Evolutionary conservation across 2,113 vertebrate species (phyloP).

Genomic region (Vireo altiloquus): DNA sequence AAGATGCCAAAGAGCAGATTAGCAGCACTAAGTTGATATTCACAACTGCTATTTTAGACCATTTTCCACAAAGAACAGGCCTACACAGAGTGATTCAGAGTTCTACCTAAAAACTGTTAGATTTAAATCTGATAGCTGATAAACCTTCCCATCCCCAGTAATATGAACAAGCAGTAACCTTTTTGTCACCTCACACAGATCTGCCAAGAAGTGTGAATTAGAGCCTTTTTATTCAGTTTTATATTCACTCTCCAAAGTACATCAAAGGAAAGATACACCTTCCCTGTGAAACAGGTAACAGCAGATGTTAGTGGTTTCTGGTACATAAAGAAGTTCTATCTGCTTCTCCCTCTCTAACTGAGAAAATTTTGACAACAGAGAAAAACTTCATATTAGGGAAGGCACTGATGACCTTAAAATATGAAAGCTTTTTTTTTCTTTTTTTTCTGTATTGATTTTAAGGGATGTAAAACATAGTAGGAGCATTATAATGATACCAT

Average conservation of each 20-base stretch:
- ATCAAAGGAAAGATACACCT: not conserved
- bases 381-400: not conserved
- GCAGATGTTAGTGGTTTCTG: not conserved
- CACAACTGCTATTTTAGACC: not conserved
- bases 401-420: not conserved
- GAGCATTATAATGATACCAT: not conserved
- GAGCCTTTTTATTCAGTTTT: not conserved
- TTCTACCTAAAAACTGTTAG: not conserved
- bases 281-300: not conserved
- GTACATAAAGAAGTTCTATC: not conserved
- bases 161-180: not conserved
- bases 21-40: not conserved
- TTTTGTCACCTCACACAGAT: not conserved
- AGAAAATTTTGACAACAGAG: not conserved
- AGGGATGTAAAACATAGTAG: not conserved
- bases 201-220: not conserved
- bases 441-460: not conserved
- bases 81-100: not conserved
- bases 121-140: not conserved
- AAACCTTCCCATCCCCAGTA: not conserved
- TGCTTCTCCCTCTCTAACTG: not conserved
- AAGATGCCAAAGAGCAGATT: not conserved
- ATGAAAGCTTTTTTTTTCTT: not conserved
- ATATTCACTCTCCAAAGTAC: not conserved
- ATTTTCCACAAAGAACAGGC: not conserved